Evolutionary conservation across 2,888 invertebrate genomes (phyloP), one percentile per base, ranked within the genome.

Genomic region (Leptinotarsa tumamoca): DNA sequence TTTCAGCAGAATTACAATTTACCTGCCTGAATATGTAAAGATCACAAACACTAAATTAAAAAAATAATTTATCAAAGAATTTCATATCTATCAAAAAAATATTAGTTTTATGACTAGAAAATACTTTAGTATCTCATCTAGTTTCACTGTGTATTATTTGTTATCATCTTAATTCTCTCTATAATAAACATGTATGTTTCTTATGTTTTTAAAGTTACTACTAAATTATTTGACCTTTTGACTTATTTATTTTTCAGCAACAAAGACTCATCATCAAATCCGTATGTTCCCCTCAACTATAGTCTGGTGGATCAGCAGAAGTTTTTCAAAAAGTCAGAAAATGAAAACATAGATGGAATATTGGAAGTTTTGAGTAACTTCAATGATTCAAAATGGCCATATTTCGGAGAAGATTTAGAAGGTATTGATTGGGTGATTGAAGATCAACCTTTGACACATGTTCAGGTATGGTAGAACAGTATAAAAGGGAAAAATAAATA

Each of bases 381-480:
- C 78, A 87, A 88, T 51, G 86, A 88, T 78, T 79, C 85, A 1
- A 84, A 86, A 27, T 92, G 92, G 92, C 92, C 92, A 0, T 91
- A 90, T 84, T 90, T 91, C 76, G 89, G 86, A 10, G 90, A 91
- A 14, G 89, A 90, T 73, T 86, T 89, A 68, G 85, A 87, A 71
- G 82, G 85, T 68, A 85, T 89, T 4, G 88, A 90, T 3, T 92
- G 91, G 90, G 84, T 89, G 73, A 86, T 90, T 1, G 90, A 90
- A 51, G 90, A 90, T 74, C 91, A 92, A 82, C 91, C 92, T 0
- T 89, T 91, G 80, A 92, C 92, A 4, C 90, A 91, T 75, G 90
- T 91, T 63, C 90, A 91, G 87, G 91, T 91, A 43, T 43, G 43
- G 43, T 43, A 43, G 2, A 43, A 43, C 43, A 43, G 7, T 33